Base-by-base conservation (phyloP, 2,888 invertebrate species). In the Mythimna pallens region DNA sequence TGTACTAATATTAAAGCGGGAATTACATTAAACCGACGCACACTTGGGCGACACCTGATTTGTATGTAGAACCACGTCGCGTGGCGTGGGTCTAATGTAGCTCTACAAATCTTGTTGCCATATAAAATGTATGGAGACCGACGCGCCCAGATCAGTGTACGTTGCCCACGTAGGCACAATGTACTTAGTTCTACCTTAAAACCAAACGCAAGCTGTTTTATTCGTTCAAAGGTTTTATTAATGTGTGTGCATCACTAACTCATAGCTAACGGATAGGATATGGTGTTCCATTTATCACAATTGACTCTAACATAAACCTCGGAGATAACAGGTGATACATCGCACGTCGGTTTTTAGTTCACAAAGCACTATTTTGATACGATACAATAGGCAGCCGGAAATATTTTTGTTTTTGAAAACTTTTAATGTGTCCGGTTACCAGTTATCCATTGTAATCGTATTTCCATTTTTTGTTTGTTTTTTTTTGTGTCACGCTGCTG, bases 261-360 rank as follows among this genome's bases (percentile, higher is more conserved):
- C 36, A 66, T 66, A 47, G 66, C 17, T 47, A 47, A 47, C 47
- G 47, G 17, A 20, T 40, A 75, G 22, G 47, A 43, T 57, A 65
- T 64, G 12, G 57, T 76, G 70, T 65, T 77, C 55, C 78, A 82
- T 82, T 65, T 58, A 58, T 78, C 47, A 82, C 71, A 82, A 78
- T 78, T 62, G 78, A 52, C 64, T 70, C 34, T 10, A 70, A 65
- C 65, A 62, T 70, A 70, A 65, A 78, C 36, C 57, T 65, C 4
- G 0, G 55, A 76, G 64, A 78, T 82, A 82, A 25, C 71, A 63
- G 78, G 36, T 82, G 82, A 78, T 63, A 78, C 47, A 82, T 82
- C 25, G 30, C 64, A 22, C 52, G 59, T 54, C 36, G 7, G 47
- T 8, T 68, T 47, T 82, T 78, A 78, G 57, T 70, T 62, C 30